phyloP scores from a whole-genome alignment of 2,113 vertebrate genomes.

The Elephas maximus region DNA sequence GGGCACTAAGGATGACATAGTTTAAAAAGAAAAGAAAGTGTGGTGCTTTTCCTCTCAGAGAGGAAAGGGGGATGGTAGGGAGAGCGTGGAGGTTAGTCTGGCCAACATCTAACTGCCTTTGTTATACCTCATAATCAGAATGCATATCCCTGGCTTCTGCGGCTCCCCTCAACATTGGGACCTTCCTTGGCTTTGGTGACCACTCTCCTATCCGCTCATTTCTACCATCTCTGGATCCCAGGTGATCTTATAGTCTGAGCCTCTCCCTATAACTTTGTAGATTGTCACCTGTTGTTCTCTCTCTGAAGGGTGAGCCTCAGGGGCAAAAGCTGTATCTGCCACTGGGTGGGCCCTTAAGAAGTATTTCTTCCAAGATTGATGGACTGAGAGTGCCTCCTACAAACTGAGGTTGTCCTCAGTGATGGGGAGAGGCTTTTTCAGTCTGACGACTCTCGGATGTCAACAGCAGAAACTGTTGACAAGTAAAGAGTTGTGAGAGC shows the following conservation, averaged over 20 bases:
- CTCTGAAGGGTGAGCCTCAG: not conserved
- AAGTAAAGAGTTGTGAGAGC: not conserved
- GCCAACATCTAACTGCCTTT: constrained; percentile 9
- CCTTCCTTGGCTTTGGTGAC: not conserved
- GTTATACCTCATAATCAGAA: not conserved
- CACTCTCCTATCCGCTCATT: not conserved
- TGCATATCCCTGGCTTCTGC: not conserved
- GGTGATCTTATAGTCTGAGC: not conserved
- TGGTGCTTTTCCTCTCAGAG: not conserved
- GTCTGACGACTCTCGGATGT: not conserved
- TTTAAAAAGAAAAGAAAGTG: not conserved
- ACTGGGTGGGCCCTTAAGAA: not conserved
- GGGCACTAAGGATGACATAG: not conserved
- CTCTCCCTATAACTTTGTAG: not conserved
- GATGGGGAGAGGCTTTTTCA: constrained; percentile 4
- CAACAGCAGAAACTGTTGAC: not conserved
- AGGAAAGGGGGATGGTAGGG: not conserved
- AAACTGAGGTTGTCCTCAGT: not conserved
- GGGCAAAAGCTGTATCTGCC: not conserved
- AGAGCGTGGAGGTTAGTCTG: not conserved
- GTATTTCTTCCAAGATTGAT: not conserved
- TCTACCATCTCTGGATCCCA: constrained; percentile 27
- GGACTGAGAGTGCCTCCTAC: not conserved
- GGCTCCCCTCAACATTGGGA: not conserved
- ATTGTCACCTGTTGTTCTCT: not conserved